phyloP scores from a whole-genome alignment of 2,888 invertebrate genomes.

The Glaucopsyche alexis region DNA sequence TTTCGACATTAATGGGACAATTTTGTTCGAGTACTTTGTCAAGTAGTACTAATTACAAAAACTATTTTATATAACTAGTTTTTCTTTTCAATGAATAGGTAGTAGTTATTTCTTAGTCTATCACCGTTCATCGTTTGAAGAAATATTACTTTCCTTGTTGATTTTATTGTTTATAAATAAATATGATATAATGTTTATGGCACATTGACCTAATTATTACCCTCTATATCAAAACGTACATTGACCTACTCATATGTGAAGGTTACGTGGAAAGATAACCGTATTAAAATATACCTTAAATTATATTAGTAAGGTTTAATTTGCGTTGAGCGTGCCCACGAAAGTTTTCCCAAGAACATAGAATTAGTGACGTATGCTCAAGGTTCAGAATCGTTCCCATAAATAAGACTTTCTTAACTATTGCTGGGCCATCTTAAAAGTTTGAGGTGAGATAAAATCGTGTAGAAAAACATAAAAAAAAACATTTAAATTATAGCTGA shows the following conservation, averaged over 20 bases:
- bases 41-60: no score
- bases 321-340: slow-evolving; percentile 26
- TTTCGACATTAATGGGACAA: no score
- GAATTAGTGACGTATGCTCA: slow-evolving; percentile 16
- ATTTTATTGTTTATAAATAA: not conserved
- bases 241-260: slow-evolving; percentile 61
- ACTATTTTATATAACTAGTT: no score
- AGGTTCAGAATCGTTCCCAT: not conserved
- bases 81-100: no score
- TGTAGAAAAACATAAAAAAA: no score
- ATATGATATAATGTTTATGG: not conserved
- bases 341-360: slow-evolving; percentile 5
- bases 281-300: slow-evolving; percentile 42
- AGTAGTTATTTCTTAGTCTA: no score
- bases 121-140: not conserved
- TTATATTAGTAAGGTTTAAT: slow-evolving; percentile 39
- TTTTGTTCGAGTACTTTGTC: no score
- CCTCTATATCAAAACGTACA: slow-evolving; percentile 48
- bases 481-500: no score
- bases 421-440: not conserved
- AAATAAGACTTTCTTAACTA: slow-evolving; percentile 11
- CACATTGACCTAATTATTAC: slow-evolving; percentile 43
- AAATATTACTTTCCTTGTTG: not conserved
- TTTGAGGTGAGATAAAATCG: not conserved
- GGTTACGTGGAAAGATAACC: slow-evolving; percentile 49